These are phyloP conservation scores for Pharmacophagus antenor DNA, from an alignment of 2,888 invertebrate species.

Conservation along the genomic window DNA sequence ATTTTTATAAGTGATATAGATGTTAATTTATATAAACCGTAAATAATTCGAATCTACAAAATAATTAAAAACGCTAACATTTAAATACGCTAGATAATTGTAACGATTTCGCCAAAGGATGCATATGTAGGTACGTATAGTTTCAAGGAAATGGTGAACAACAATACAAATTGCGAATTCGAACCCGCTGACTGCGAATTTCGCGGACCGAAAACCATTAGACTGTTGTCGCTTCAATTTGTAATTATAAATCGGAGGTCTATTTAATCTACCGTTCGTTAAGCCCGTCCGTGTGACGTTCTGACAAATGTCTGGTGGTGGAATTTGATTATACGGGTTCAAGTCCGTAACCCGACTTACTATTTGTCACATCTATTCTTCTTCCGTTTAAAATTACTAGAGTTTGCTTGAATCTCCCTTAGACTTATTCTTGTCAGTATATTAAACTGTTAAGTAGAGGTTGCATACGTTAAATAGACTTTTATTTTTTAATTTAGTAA, in stretches of 20 bases:
- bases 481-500: not conserved
- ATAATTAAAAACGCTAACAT: too few species aligned
- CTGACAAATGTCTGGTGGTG: slow-evolving; percentile 14
- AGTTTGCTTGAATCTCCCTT: not conserved
- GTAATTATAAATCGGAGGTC: slow-evolving; percentile 1
- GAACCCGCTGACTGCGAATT: not conserved
- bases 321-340: slow-evolving; percentile 24
- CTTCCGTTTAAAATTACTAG: slow-evolving; percentile 6
- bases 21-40: too few species aligned
- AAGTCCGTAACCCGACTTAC: slow-evolving; percentile 18
- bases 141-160: too few species aligned
- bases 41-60: too few species aligned
- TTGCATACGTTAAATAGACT: not conserved
- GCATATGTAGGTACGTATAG: too few species aligned
- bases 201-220: not conserved
- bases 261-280: slow-evolving; percentile 6
- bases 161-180: not conserved
- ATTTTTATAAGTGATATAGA: too few species aligned
- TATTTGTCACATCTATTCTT: slow-evolving; percentile 23
- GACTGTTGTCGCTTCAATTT: slow-evolving; percentile 2
- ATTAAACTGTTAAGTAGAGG: not conserved
- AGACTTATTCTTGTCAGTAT: not conserved
- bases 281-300: not conserved
- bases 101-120: too few species aligned
- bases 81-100: too few species aligned